Evolutionary conservation across 2,113 vertebrate genomes (phyloP).

Genomic region (Symphodus melops): DNA sequence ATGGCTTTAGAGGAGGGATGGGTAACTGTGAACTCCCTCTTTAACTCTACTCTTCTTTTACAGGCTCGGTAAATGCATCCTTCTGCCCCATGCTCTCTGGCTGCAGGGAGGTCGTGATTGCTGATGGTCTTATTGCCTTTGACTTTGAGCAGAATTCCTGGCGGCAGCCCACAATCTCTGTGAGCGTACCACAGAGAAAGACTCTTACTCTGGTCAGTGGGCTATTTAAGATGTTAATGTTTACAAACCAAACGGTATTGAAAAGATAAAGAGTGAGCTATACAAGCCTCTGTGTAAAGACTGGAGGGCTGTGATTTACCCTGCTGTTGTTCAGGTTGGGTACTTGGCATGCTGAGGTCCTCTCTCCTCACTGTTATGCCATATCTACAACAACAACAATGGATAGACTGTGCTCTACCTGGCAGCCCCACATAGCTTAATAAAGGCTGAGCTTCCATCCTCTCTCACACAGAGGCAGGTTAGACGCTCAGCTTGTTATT

Average conservation of each 20-base stretch:
- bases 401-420: conserved; percentile 63
- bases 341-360: conserved; percentile 39
- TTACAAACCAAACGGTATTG: background rate
- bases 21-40: background rate
- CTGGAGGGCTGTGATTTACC: conserved; percentile 13
- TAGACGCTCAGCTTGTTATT: conserved; percentile 20
- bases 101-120: conserved; percentile 86
- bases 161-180: conserved; percentile 81
- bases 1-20: conserved; percentile 11
- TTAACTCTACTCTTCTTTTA: background rate
- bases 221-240: background rate
- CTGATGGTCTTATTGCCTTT: conserved; percentile 83
- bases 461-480: conserved; percentile 11
- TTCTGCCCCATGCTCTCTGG: conserved; percentile 91
- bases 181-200: conserved; percentile 85
- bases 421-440: conserved; percentile 51
- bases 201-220: conserved; percentile 87
- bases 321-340: conserved; percentile 22
- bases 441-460: conserved; percentile 36
- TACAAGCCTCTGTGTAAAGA: background rate
- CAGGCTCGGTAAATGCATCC: conserved; percentile 87
- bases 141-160: conserved; percentile 82
- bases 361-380: conserved; percentile 44
- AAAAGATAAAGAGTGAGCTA: background rate
- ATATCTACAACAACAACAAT: conserved; percentile 63